A percentile compares a stretch with the other conserved stretches of the same genome.
These are phyloP conservation scores for Cladopsammia gracilis DNA, from an alignment of 64 coral and sea anemone species.

Conservation along the genomic window DNA sequence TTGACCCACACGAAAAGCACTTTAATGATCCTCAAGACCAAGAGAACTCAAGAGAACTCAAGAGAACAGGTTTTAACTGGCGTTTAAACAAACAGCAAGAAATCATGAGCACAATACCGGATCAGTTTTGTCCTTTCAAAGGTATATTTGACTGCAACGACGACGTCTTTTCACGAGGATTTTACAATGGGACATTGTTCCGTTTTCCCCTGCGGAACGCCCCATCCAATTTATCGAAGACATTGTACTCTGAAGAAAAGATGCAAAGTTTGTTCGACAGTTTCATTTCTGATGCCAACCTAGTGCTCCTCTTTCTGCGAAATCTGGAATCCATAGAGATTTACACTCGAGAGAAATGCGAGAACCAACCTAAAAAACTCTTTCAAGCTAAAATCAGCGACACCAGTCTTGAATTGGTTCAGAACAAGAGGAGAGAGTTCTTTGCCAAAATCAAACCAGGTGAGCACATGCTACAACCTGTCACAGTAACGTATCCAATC, in stretches of 20 bases:
- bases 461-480: conserved; percentile 7
- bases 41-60: not conserved
- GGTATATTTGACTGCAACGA: conserved; percentile 66
- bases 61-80: conserved; percentile 36
- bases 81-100: not conserved
- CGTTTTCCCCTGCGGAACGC: conserved; percentile 76
- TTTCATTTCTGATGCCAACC: conserved; percentile 71
- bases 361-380: conserved; percentile 9
- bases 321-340: conserved; percentile 78
- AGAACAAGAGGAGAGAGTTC: conserved; percentile 52
- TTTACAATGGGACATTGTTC: conserved; percentile 80
- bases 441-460: not conserved
- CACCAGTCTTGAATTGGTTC: conserved; percentile 10
- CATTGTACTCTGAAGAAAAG: conserved; percentile 80
- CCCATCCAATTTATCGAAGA: conserved; percentile 73
- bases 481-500: conserved; percentile 40
- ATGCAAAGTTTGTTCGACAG: conserved; percentile 69
- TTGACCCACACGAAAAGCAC: conserved; percentile 80
- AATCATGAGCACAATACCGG: conserved; percentile 8
- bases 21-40: conserved; percentile 22
- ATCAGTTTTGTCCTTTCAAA: conserved; percentile 86
- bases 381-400: conserved; percentile 55
- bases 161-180: conserved; percentile 38
- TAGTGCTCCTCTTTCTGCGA: conserved; percentile 69
- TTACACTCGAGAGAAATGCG: conserved; percentile 35